These are phyloP conservation scores for Elysia crispata DNA, from an alignment of 2,888 invertebrate species.

Conservation along the genomic window DNA sequence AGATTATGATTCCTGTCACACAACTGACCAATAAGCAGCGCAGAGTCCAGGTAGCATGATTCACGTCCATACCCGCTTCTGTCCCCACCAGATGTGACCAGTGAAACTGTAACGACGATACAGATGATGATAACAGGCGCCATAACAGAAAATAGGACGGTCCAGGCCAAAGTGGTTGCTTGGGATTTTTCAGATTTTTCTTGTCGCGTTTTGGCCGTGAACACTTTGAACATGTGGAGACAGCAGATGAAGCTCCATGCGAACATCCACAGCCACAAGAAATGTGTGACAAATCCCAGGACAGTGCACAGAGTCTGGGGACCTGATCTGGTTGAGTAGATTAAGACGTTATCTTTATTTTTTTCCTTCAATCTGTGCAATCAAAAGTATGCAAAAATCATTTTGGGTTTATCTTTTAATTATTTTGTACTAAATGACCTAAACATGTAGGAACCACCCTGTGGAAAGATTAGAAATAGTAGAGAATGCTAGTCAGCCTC, in stretches of 20 bases:
- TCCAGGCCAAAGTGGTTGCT: neutral
- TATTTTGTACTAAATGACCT: no score
- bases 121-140: conserved; percentile 9
- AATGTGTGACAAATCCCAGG: conserved; percentile 33
- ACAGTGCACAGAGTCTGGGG: neutral
- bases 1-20: no score
- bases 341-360: no score
- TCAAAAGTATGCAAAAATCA: no score
- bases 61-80: conserved; percentile 26
- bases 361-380: no score
- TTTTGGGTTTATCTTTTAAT: no score
- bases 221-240: conserved; percentile 38
- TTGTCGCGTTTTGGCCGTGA: conserved; percentile 10
- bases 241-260: conserved; percentile 40
- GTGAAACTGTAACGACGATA: conserved; percentile 5
- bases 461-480: no score
- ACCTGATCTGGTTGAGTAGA: neutral
- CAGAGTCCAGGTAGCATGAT: conserved; percentile 4
- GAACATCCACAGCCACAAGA: conserved; percentile 39
- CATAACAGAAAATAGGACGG: neutral
- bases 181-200: neutral
- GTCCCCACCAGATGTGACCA: neutral
- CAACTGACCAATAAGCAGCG: conserved; percentile 12
- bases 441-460: no score
- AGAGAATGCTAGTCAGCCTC: no score